These are phyloP conservation scores for Cygnus olor DNA, from an alignment of 2,797 vertebrate genomes.

Conservation along the genomic window DNA sequence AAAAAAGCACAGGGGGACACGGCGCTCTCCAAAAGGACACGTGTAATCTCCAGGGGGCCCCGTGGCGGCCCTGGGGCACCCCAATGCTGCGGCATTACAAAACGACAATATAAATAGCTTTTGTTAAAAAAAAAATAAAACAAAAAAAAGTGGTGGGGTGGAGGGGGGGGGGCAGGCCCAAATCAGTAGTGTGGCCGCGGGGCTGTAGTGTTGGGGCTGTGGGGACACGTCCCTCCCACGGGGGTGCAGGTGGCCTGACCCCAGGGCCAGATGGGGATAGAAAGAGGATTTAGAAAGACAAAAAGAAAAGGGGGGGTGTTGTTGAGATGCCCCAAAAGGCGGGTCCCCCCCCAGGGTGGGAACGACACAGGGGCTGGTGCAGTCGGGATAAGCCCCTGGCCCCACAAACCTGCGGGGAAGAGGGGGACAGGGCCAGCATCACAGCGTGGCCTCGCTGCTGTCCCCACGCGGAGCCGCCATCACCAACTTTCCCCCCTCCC, in stretches of 20 bases:
- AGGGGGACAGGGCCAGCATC: not conserved
- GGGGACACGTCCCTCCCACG: not conserved
- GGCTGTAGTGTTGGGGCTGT: not conserved
- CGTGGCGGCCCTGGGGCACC: not conserved
- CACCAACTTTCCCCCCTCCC: not conserved
- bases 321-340: not conserved
- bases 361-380: not conserved
- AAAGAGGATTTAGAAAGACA: not conserved
- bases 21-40: not conserved
- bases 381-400: not conserved
- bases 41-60: constrained; percentile 8
- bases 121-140: constrained; percentile 44
- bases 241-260: not conserved
- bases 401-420: not conserved
- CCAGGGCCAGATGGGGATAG: not conserved
- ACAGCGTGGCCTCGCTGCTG: not conserved
- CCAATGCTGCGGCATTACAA: constrained; percentile 42
- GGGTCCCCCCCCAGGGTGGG: not conserved
- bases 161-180: not conserved
- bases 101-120: constrained; percentile 78
- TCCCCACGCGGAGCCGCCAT: not conserved
- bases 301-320: too few species aligned
- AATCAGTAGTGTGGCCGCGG: not conserved
- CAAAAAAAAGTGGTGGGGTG: constrained; percentile 14
- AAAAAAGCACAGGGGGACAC: not conserved